phyloP scores from a whole-genome alignment of 2,888 invertebrate genomes.

The Troglohyphantes excavatus region DNA sequence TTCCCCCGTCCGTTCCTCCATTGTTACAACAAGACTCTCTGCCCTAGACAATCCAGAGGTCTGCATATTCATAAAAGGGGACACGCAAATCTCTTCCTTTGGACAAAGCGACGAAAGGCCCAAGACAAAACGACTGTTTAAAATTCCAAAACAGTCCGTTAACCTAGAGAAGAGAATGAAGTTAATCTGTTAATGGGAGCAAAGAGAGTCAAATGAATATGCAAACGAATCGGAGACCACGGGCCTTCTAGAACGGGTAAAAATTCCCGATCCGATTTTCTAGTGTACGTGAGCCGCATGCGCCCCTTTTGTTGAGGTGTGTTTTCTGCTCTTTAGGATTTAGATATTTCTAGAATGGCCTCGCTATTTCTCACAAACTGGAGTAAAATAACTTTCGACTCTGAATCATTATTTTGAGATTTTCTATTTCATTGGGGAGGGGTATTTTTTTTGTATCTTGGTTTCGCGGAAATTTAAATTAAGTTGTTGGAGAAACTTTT shows the following conservation, averaged over 20 bases:
- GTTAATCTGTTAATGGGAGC: constrained; percentile 77
- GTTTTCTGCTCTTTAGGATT: constrained; percentile 44
- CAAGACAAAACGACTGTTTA: constrained; percentile 74
- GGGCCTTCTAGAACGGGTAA: constrained; percentile 23
- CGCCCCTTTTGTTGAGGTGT: constrained; percentile 42
- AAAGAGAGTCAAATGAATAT: constrained; percentile 76
- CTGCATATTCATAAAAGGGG: constrained; percentile 65
- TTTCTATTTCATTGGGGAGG: constrained; percentile 18
- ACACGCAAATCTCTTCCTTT: constrained; percentile 35
- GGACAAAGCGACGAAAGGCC: constrained; percentile 48
- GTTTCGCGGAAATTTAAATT: constrained; percentile 5
- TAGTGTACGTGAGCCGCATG: constrained; percentile 59
- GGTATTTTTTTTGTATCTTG: not conserved
- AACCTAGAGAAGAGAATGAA: constrained; percentile 71
- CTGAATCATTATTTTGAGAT: constrained; percentile 51
- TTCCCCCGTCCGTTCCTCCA: not conserved
- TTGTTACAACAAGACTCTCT: constrained; percentile 5
- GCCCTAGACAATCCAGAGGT: constrained; percentile 8
- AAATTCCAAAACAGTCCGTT: constrained; percentile 76
- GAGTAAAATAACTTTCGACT: constrained; percentile 27
- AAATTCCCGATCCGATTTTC: constrained; percentile 71
- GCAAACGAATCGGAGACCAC: constrained; percentile 65
- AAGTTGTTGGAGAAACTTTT: constrained; percentile 1
- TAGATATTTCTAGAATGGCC: constrained; percentile 40
- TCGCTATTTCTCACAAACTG: constrained; percentile 46